Conservation (phyloP, 2,797 vertebrate genomes). For the Melanotaenia pygmaea region DNA sequence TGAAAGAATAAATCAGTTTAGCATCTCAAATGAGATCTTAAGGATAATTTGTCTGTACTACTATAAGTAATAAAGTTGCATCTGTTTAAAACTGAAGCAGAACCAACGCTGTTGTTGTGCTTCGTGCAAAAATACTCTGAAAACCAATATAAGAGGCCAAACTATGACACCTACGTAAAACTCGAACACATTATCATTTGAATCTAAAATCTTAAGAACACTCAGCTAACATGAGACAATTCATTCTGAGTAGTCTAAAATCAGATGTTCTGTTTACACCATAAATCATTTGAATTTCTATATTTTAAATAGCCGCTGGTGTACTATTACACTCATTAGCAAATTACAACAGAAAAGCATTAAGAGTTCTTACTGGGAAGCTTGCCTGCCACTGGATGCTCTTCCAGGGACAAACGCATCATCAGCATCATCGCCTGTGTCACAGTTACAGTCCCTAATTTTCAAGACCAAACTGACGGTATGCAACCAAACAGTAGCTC, state of each 20-base stretch:
- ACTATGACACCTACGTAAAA: not conserved
- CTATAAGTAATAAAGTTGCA: not conserved
- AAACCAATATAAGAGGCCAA: not conserved
- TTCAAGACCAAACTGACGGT: constrained; percentile 44
- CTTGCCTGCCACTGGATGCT: not conserved
- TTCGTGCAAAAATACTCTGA: not conserved
- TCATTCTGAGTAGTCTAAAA: not conserved
- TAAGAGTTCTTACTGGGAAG: not conserved
- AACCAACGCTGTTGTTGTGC: not conserved
- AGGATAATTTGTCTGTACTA: not conserved
- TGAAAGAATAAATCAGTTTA: not conserved
- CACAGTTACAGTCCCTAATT: constrained; percentile 15
- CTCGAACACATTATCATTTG: not conserved
- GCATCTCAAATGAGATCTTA: not conserved
- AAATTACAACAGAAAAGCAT: not conserved
- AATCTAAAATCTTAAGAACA: not conserved
- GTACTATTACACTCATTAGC: not conserved
- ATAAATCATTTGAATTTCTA: not conserved
- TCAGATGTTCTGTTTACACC: not conserved
- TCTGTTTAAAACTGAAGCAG: not conserved
- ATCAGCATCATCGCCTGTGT: constrained; percentile 19
- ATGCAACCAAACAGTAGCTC: constrained; percentile 43
- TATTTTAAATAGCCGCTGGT: not conserved
- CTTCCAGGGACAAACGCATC: constrained; percentile 18
- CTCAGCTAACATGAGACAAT: not conserved